These are phyloP conservation scores for Apotomis turbidana DNA, from an alignment of 2,888 invertebrate genomes.

Conservation along the genomic window DNA sequence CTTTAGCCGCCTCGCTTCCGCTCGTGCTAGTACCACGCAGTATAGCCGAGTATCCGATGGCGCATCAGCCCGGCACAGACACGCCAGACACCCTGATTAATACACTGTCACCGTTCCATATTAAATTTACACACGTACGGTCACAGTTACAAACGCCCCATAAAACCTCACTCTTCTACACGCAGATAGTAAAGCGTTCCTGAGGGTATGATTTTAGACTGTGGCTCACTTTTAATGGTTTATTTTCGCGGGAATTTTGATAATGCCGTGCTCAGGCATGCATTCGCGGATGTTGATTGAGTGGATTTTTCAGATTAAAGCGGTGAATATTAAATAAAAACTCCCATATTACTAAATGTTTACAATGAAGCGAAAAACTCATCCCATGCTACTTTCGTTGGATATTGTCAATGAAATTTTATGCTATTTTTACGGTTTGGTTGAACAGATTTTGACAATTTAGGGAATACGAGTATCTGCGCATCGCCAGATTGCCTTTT, in stretches of 20 bases:
- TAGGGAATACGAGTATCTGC: too few species aligned
- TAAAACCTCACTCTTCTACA: background rate
- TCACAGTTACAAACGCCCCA: slow-evolving; percentile 2
- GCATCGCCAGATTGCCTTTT: too few species aligned
- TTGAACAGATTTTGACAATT: too few species aligned
- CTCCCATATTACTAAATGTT: background rate
- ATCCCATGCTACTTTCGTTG: background rate
- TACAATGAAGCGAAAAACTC: too few species aligned
- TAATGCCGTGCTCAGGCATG: slow-evolving; percentile 19
- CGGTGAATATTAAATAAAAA: slow-evolving; percentile 20
- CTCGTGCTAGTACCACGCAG: slow-evolving; percentile 37
- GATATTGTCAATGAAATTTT: background rate
- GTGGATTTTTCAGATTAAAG: slow-evolving; percentile 30
- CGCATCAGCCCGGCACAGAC: slow-evolving; percentile 53
- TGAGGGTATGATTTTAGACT: background rate
- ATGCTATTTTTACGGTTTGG: too few species aligned
- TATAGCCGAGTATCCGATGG: slow-evolving; percentile 44
- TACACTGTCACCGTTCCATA: slow-evolving; percentile 51
- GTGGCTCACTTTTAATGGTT: slow-evolving; percentile 12
- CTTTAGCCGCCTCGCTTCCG: background rate
- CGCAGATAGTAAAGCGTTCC: slow-evolving; percentile 7
- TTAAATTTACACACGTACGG: slow-evolving; percentile 32
- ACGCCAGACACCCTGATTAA: slow-evolving; percentile 53
- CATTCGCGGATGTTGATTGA: slow-evolving; percentile 24
- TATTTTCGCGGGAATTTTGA: slow-evolving; percentile 7